These are phyloP conservation scores for Psilanteris sp. DNA, from an alignment of 1,140 invertebrate species.

Conservation along the genomic window DNA sequence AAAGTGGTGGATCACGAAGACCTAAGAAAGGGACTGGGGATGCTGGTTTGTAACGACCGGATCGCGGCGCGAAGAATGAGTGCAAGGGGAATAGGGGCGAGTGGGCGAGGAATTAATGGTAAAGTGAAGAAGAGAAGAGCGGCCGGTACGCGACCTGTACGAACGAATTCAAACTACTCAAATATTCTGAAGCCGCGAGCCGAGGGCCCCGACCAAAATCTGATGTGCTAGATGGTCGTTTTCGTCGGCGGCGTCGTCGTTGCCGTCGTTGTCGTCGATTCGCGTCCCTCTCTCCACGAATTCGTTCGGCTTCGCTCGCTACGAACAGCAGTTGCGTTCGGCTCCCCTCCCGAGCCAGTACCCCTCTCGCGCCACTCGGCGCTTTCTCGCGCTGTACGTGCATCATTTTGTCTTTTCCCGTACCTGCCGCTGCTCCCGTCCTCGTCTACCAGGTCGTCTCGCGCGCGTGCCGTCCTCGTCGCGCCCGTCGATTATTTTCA, in stretches of 20 bases:
- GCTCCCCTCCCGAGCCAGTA: conserved; percentile 6
- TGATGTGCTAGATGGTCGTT: conserved; percentile 52
- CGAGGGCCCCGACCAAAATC: conserved; percentile 12
- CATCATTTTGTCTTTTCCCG: conserved; percentile 34
- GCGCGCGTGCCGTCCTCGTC: conserved; percentile 10
- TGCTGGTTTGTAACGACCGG: too few species aligned
- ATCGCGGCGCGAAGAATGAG: too few species aligned
- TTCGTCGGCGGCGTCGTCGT: conserved; percentile 33
- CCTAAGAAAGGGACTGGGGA: too few species aligned
- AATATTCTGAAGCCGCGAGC: too few species aligned
- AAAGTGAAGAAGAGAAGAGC: too few species aligned
- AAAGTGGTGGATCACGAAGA: too few species aligned
- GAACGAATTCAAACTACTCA: too few species aligned
- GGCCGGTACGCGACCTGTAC: too few species aligned
- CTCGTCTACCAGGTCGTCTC: conserved; percentile 1
- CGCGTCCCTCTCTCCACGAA: conserved; percentile 44
- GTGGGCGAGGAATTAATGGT: too few species aligned
- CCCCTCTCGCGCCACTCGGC: conserved; percentile 8
- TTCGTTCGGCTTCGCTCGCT: conserved; percentile 32
- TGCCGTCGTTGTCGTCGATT: conserved; percentile 36
- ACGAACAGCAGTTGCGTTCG: conserved; percentile 38
- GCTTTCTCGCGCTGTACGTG: conserved; percentile 38
- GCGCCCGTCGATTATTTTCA: conserved; percentile 38
- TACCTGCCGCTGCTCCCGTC: conserved; percentile 29
- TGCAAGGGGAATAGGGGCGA: too few species aligned